These are phyloP conservation scores for Thysanoteuthis rhombus DNA, from an alignment of 2,888 invertebrate genomes.

Conservation along the genomic window DNA sequence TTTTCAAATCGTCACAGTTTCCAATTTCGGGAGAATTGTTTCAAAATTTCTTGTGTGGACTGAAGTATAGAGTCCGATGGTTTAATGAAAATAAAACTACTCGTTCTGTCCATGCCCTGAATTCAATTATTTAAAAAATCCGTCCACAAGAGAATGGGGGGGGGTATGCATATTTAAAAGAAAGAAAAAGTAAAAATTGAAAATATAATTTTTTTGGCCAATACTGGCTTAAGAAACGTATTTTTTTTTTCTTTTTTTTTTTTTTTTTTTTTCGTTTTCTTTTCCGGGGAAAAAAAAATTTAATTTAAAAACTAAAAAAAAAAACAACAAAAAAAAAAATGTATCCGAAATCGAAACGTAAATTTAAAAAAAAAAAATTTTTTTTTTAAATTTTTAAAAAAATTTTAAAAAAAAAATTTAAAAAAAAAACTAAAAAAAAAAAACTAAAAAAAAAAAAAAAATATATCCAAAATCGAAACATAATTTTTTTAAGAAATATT, in stretches of 20 bases:
- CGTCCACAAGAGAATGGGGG: no score
- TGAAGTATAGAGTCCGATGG: neutral
- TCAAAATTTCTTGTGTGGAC: neutral
- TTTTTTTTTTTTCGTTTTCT: no score
- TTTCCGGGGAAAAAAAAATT: neutral
- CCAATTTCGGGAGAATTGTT: constrained; percentile 12
- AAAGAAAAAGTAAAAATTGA: neutral
- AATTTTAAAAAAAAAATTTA: no score
- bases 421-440: neutral
- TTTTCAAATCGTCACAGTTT: neutral
- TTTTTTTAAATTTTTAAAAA: no score
- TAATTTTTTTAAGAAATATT: no score
- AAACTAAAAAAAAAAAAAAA: neutral
- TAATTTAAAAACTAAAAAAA: neutral
- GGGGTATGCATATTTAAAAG: neutral
- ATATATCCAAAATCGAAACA: no score
- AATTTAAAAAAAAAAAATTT: no score
- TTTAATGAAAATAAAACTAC: neutral
- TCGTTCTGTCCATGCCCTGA: neutral
- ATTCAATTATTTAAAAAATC: neutral
- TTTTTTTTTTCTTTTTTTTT: no score
- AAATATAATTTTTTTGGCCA: neutral
- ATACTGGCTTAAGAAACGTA: neutral
- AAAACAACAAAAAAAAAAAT: neutral
- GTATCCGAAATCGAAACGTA: no score